These are phyloP conservation scores for Meghimatium bilineatum DNA, from an alignment of 2,888 invertebrate species.

Conservation along the genomic window DNA sequence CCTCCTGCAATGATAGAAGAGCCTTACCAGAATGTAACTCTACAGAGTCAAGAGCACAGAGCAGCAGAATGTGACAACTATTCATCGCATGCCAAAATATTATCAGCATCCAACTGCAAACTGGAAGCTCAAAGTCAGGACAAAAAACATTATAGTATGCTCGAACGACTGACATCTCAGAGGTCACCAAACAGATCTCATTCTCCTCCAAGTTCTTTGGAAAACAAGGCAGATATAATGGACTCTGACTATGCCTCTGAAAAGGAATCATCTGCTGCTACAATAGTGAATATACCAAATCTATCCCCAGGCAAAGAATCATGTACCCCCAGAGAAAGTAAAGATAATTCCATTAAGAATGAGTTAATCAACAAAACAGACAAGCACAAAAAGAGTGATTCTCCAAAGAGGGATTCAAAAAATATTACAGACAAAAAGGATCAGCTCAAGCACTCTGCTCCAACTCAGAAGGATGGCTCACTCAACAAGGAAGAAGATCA, in stretches of 20 bases:
- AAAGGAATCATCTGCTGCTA: constrained; percentile 16
- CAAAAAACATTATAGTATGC: background rate
- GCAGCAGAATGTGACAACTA: background rate
- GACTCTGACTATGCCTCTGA: constrained; percentile 21
- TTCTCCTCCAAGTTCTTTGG: background rate
- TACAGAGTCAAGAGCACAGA: background rate
- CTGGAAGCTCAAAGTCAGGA: background rate
- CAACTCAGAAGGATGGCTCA: background rate
- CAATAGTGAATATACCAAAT: background rate
- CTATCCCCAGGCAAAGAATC: background rate
- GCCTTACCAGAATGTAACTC: background rate
- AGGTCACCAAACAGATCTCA: background rate
- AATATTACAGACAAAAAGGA: background rate
- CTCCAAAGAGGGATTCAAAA: background rate
- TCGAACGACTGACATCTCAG: background rate
- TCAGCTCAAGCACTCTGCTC: background rate
- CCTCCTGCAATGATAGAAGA: background rate
- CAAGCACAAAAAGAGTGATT: background rate
- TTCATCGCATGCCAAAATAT: background rate
- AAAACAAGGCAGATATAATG: background rate
- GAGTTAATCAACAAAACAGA: background rate
- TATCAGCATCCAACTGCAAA: background rate
- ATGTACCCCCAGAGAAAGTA: too few species aligned
- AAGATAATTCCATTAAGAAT: background rate
- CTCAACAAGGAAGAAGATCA: background rate